These are phyloP conservation scores for Mesocricetus auratus DNA, from an alignment of 2,113 vertebrate genomes.

Conservation along the genomic window DNA sequence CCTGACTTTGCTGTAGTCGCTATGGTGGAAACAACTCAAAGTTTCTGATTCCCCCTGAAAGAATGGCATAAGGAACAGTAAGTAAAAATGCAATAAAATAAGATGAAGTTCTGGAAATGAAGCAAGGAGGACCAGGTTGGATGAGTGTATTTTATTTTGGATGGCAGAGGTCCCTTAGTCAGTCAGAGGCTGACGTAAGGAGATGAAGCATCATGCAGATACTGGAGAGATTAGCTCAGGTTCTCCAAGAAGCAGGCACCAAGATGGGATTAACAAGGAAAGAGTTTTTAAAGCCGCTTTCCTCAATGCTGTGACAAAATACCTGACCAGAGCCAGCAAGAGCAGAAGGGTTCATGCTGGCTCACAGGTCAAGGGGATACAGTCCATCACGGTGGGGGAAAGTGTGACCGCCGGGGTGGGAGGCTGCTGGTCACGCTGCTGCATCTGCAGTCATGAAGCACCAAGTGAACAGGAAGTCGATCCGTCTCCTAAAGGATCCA, in stretches of 20 bases:
- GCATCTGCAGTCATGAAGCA: background rate
- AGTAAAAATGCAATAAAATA: background rate
- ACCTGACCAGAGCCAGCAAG: background rate
- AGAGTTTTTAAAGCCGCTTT: background rate
- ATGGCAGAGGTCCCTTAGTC: background rate
- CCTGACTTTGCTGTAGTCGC: background rate
- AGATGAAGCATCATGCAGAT: background rate
- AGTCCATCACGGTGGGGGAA: background rate
- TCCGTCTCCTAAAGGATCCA: background rate
- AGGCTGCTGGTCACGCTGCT: background rate
- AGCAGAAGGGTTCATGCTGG: background rate
- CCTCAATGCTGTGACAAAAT: too few species aligned
- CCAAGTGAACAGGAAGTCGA: background rate
- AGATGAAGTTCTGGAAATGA: background rate
- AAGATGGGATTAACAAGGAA: background rate
- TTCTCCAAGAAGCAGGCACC: background rate
- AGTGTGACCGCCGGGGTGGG: background rate
- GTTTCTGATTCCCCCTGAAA: background rate
- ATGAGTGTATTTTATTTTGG: background rate
- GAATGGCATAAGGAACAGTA: constrained; percentile 21
- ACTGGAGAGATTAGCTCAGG: background rate
- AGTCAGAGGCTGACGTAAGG: background rate
- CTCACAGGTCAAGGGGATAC: background rate
- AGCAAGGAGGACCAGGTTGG: background rate
- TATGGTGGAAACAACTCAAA: background rate